Conservation (phyloP, 2,797 vertebrate species). For the Sebastes hubbsi region DNA sequence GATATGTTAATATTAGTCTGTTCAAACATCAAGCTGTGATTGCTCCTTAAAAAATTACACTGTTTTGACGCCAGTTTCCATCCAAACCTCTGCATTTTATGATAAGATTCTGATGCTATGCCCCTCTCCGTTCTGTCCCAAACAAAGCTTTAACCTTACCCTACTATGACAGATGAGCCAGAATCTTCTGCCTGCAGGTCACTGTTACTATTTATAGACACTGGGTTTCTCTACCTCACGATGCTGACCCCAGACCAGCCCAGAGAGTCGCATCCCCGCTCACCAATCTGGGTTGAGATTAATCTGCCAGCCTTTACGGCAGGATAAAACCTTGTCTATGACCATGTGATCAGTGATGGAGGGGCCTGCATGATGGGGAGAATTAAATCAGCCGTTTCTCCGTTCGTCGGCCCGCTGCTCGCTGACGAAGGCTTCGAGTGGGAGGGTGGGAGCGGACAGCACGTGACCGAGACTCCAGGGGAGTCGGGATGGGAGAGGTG, state of each 20-base stretch:
- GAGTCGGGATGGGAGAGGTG: conserved; percentile 24
- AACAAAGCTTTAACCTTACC: conserved; percentile 39
- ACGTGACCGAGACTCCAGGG: conserved; percentile 56
- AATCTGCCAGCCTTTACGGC: conserved; percentile 62
- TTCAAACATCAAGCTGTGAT: not conserved
- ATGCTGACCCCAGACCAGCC: conserved; percentile 63
- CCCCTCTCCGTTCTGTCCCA: conserved; percentile 9
- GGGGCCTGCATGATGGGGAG: conserved; percentile 21
- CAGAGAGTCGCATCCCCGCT: conserved; percentile 29
- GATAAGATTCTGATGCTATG: not conserved
- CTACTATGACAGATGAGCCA: conserved; percentile 54
- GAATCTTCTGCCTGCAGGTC: conserved; percentile 62
- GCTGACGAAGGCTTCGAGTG: conserved; percentile 24
- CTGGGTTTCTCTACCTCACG: conserved; percentile 50
- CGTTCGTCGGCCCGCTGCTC: not conserved
- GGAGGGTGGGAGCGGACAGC: conserved; percentile 24
- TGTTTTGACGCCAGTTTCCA: not conserved
- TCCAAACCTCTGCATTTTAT: not conserved
- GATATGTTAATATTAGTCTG: not conserved
- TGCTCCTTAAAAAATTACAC: not conserved
- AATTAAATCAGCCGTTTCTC: conserved; percentile 57
- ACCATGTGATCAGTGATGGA: conserved; percentile 59
- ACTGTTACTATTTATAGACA: conserved; percentile 69
- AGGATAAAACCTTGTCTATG: conserved; percentile 64
- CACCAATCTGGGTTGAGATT: conserved; percentile 66